phyloP scores from a whole-genome alignment of 2,888 invertebrate genomes.

The Macrophya annulata region DNA sequence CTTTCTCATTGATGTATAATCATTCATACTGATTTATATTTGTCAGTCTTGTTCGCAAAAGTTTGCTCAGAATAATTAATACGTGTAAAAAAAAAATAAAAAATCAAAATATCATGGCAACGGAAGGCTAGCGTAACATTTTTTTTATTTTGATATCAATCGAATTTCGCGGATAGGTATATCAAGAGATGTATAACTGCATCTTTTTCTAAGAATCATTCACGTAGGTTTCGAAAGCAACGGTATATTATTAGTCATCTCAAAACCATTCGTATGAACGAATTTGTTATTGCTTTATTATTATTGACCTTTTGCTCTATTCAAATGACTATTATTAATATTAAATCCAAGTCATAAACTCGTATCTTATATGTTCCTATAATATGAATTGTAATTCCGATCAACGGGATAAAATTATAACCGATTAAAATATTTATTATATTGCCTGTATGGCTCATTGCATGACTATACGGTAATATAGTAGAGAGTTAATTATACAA shows the following conservation, averaged over 20 bases:
- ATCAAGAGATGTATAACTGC: background rate
- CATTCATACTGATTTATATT: too few relatives aligned
- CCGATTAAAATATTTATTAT: background rate
- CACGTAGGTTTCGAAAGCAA: slow-evolving; percentile 3
- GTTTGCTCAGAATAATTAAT: too few relatives aligned
- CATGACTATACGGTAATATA: background rate
- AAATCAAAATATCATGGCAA: too few relatives aligned
- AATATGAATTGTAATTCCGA: background rate
- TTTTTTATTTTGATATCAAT: background rate
- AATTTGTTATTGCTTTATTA: background rate
- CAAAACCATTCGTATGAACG: background rate
- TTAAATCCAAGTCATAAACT: background rate
- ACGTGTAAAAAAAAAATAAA: background rate
- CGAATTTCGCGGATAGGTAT: background rate
- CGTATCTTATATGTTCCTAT: background rate
- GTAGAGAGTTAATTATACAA: background rate
- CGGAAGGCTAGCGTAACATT: background rate
- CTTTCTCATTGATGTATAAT: too few relatives aligned
- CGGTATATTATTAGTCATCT: slow-evolving; percentile 43
- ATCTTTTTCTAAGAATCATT: slow-evolving; percentile 4
- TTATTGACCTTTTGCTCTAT: background rate
- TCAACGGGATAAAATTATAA: background rate
- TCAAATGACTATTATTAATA: background rate
- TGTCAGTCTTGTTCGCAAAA: too few relatives aligned
- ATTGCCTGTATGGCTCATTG: background rate